Evolutionary conservation across 2,888 invertebrate genomes (phyloP), one percentile per base, ranked within the genome.

Genomic region (Trimorus sp.): DNA sequence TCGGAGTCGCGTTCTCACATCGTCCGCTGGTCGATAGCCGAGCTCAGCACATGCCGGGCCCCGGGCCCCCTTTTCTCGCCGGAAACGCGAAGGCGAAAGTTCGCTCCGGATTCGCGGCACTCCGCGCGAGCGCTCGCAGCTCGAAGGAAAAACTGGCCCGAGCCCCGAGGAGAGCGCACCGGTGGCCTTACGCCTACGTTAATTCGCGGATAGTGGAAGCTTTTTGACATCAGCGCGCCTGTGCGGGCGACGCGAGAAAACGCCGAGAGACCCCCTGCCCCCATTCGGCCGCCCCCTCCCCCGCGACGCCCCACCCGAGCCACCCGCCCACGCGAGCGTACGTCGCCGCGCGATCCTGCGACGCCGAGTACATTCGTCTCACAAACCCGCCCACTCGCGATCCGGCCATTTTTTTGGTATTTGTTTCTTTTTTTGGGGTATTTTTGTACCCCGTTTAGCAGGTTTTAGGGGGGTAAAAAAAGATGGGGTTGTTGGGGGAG

Each of bases 131-230:
- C 74, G 59, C 73, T 62, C 79, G 66, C 78, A 84, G 79, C 82
- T 74, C 82, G 84, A 81, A 79, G 73, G 62, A 48, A 83, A 78
- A 82, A 78, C 62, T 73, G 48, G 70, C 69, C 65, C 68, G 68
- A 62, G 70, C 36, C 79, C 75, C 79, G 83, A 84, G 49, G 40
- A 83, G 69, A 82, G 78, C 83, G 83, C 74, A 77, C 85, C 86
- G 85, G 85, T 85, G 82, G 74, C 82, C 84, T 85, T 83, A 85
- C 85, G 84, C 84, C 85, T 85, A 85, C 85, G 77, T 74, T 86
- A 78, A 83, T 86, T 84, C 79, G 83, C 85, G 81, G 65, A 86
- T 85, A 85, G 85, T 86, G 83, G 83, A 80, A 85, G 85, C 86
- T 87, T 86, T 84, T 86, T 82, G 82, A 82, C 82, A 81, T 81